A percentile compares a stretch with the other conserved stretches of the same genome.
These are phyloP conservation scores for Oopsacas minuta DNA, from an alignment of 37 sponge, comb jelly and placozoan genomes.

Conservation along the genomic window DNA sequence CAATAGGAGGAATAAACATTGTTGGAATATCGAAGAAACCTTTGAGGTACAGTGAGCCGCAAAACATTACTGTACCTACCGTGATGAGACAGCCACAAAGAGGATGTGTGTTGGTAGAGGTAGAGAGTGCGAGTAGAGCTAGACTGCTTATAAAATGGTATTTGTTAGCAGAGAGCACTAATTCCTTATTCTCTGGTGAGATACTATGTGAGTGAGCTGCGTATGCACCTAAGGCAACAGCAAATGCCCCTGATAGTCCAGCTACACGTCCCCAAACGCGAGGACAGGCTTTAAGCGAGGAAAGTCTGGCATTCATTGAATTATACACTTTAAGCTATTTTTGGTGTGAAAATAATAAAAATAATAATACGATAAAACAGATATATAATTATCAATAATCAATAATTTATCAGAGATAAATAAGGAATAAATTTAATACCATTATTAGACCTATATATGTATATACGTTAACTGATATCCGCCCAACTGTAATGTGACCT, in stretches of 20 bases:
- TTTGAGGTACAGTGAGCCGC: not conserved
- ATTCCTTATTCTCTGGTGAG: not conserved
- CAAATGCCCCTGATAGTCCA: not conserved
- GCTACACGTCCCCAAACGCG: not conserved
- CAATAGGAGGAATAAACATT: not conserved
- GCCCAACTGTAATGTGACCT: no score
- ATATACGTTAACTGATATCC: no score
- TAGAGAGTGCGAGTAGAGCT: not conserved
- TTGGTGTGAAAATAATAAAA: no score
- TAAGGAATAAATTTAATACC: no score
- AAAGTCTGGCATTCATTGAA: not conserved
- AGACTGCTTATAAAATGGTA: not conserved
- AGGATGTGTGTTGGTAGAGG: not conserved
- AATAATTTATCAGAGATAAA: no score
- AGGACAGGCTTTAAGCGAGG: not conserved
- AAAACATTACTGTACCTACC: not conserved
- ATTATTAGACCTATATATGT: no score
- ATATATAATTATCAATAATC: no score
- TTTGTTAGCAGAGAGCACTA: not conserved
- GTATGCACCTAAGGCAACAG: not conserved
- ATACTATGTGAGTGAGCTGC: not conserved
- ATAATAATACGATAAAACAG: no score
- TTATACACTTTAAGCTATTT: not conserved
- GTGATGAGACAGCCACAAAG: not conserved
- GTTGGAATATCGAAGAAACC: not conserved